These are phyloP conservation scores for Micrastur ruficollis DNA, from an alignment of 2,797 vertebrate species.

Conservation along the genomic window DNA sequence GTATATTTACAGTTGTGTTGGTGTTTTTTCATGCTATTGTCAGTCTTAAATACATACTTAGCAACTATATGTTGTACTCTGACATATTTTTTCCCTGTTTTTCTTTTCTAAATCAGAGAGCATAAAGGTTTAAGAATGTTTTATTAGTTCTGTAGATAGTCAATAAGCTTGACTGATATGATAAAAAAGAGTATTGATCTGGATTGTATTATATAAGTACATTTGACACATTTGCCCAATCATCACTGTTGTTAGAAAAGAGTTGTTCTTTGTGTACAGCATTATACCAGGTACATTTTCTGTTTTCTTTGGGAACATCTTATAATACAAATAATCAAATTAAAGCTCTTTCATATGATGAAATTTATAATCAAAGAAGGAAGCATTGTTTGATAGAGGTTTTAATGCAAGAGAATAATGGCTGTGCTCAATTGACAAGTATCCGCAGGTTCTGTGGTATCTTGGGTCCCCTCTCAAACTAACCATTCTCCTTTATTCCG, in stretches of 20 bases:
- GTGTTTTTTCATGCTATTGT: neutral
- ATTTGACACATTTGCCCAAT: neutral
- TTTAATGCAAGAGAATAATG: neutral
- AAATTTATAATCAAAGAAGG: neutral
- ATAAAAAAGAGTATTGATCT: neutral
- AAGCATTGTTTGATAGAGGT: neutral
- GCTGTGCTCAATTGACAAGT: neutral
- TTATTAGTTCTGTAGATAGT: neutral
- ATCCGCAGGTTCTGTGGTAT: constrained; percentile 2
- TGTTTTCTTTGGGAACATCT: neutral
- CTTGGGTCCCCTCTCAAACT: neutral
- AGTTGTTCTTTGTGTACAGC: neutral
- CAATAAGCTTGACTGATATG: neutral
- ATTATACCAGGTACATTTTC: neutral
- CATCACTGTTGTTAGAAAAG: neutral
- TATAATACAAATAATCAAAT: neutral
- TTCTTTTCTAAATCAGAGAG: neutral
- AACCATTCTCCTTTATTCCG: neutral
- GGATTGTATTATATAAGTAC: neutral
- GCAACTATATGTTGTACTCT: neutral
- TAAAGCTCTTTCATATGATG: neutral
- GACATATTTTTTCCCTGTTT: neutral
- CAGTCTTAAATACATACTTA: neutral
- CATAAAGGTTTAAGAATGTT: neutral
- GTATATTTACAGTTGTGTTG: neutral